Conservation (phyloP, 2,797 vertebrate species). For the Sebastiscus tertius region DNA sequence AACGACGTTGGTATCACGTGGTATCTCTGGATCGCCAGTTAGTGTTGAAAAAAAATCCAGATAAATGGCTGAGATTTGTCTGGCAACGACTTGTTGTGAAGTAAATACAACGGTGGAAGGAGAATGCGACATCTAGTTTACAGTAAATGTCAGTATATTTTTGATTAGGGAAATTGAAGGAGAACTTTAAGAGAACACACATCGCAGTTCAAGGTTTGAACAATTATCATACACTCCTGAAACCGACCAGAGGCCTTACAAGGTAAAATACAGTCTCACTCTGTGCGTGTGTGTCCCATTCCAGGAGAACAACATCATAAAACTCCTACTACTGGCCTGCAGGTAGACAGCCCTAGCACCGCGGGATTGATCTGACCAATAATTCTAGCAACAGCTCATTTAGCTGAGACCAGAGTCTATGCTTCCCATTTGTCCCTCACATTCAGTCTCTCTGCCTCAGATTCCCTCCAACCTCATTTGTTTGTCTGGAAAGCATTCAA, state of each 20-base stretch:
- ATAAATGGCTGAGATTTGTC: no score
- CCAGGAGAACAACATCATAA: slow-evolving; percentile 32
- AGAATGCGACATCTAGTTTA: not conserved
- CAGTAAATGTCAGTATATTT: not conserved
- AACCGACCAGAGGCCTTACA: not conserved
- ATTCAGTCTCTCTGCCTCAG: not conserved
- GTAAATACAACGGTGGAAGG: no score
- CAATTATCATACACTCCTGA: not conserved
- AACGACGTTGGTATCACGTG: no score
- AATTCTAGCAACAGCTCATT: slow-evolving; percentile 60
- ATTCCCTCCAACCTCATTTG: slow-evolving; percentile 7
- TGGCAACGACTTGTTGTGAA: no score
- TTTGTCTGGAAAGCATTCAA: slow-evolving; percentile 4
- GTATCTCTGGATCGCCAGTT: no score
- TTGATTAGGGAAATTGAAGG: not conserved
- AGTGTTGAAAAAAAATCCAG: no score
- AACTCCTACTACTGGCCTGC: slow-evolving; percentile 41
- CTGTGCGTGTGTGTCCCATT: not conserved
- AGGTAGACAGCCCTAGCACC: slow-evolving; percentile 29
- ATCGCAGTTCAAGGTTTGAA: not conserved
- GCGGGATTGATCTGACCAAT: slow-evolving; percentile 65
- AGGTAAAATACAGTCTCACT: slow-evolving; percentile 16
- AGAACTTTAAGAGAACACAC: not conserved
- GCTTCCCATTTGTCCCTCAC: slow-evolving; percentile 28
- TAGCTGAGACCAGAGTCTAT: slow-evolving; percentile 38